Percentiles rank a stretch among this genome's conserved stretches.
Conservation (phyloP, 2,113 vertebrate genomes). For the Catharus fuscescens region DNA sequence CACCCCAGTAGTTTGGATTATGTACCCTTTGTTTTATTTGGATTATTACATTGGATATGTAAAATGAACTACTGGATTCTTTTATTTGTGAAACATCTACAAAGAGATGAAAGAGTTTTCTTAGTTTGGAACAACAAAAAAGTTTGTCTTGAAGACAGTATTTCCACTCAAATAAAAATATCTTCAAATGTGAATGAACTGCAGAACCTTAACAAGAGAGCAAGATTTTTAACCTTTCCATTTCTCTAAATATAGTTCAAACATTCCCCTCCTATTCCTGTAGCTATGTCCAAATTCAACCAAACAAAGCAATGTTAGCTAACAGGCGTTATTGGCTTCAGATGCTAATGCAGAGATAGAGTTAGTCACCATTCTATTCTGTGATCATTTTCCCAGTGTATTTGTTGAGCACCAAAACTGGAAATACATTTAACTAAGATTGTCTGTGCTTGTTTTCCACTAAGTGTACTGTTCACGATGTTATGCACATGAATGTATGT, state of each 20-base stretch:
- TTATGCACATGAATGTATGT: constrained; percentile 72
- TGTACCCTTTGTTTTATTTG: constrained; percentile 42
- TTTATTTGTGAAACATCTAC: constrained; percentile 21
- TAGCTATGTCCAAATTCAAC: constrained; percentile 21
- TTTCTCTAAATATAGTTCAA: constrained; percentile 42
- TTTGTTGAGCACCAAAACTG: constrained; percentile 68
- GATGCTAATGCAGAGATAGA: constrained; percentile 50
- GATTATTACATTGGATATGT: constrained; percentile 21
- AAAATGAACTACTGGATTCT: constrained; percentile 44
- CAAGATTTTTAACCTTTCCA: constrained; percentile 21
- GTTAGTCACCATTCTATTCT: constrained; percentile 47
- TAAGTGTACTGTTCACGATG: constrained; percentile 55
- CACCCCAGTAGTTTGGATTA: constrained; percentile 40
- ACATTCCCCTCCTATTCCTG: constrained; percentile 10
- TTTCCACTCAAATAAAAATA: constrained; percentile 7
- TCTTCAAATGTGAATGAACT: constrained; percentile 18
- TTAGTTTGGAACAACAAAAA: neutral
- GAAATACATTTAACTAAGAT: constrained; percentile 61
- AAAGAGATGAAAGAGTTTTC: constrained; percentile 7
- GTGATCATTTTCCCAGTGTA: constrained; percentile 56
- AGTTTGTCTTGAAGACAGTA: neutral
- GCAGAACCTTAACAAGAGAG: constrained; percentile 7
- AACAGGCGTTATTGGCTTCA: constrained; percentile 49
- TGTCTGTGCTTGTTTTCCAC: constrained; percentile 67
- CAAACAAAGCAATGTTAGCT: constrained; percentile 41